phyloP scores from a whole-genome alignment of 2,797 vertebrate species.

The Coilia nasus region DNA sequence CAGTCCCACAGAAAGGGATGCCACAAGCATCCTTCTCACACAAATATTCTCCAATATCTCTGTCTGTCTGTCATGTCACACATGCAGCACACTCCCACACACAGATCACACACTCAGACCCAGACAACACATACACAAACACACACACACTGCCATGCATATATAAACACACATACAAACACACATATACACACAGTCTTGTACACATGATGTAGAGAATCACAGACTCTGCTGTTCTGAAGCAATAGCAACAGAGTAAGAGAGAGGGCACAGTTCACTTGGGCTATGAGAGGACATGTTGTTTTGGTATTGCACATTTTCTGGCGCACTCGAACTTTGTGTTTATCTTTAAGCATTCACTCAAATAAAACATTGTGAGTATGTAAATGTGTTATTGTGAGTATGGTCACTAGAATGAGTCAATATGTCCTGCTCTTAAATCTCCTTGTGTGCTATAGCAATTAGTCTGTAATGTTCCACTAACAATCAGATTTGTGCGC shows the following conservation, averaged over 20 bases:
- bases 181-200: no score
- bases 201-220: not conserved
- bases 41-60: not conserved
- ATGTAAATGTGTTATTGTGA: not conserved
- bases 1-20: not conserved
- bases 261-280: not conserved
- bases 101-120: not conserved
- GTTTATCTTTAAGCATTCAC: not conserved
- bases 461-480: no score
- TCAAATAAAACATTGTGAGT: not conserved
- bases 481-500: not conserved
- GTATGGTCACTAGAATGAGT: no score
- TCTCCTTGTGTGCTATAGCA: no score
- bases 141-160: not conserved
- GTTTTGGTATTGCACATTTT: not conserved
- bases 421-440: no score
- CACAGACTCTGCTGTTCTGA: not conserved
- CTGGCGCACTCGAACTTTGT: not conserved
- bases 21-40: not conserved
- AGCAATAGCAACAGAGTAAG: not conserved
- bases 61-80: not conserved
- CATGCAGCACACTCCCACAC: not conserved
- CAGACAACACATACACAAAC: not conserved
- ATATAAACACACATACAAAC: no score
- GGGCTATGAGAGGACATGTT: not conserved